phyloP scores from a whole-genome alignment of 1,140 invertebrate species.

The Drosophila orosa region DNA sequence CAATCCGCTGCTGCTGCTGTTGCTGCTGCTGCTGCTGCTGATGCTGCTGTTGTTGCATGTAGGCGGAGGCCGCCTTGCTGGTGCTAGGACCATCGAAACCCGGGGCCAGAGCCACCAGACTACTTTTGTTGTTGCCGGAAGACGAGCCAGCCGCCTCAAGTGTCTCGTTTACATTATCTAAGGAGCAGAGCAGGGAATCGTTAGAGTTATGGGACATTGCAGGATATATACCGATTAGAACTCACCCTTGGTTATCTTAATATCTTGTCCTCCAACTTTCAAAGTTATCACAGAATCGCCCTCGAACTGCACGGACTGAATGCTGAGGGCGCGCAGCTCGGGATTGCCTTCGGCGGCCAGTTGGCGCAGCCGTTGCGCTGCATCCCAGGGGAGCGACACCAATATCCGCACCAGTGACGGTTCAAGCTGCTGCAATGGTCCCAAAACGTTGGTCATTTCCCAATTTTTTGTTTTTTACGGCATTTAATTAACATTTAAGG shows the following conservation, averaged over 20 bases:
- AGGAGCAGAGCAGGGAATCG: neutral
- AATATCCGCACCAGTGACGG: conserved; percentile 97
- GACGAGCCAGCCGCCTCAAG: conserved; percentile 82
- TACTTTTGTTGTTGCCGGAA: conserved; percentile 61
- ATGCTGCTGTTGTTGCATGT: conserved; percentile 63
- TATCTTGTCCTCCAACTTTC: conserved; percentile 91
- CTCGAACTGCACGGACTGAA: conserved; percentile 97
- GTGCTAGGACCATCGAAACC: conserved; percentile 72
- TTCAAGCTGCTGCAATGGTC: conserved; percentile 90
- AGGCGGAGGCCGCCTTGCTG: conserved; percentile 72
- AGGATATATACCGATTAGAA: too few species aligned
- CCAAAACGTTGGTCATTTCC: conserved; percentile 26
- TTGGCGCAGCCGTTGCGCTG: conserved; percentile 94
- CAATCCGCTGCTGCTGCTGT: conserved; percentile 48
- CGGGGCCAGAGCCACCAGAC: conserved; percentile 51
- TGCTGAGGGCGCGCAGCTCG: conserved; percentile 94
- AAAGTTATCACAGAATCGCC: conserved; percentile 97
- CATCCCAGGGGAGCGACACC: conserved; percentile 97
- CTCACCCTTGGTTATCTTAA: conserved; percentile 88
- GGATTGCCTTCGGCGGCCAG: conserved; percentile 95
- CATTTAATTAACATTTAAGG: conserved; percentile 49
- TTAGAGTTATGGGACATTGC: too few species aligned
- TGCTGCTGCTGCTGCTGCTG: conserved; percentile 65
- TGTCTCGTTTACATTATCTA: conserved; percentile 73
- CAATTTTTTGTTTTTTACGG: conserved; percentile 12